Conservation (phyloP, 1,140 invertebrate genomes). For the Panagrolaimus sp. region DNA sequence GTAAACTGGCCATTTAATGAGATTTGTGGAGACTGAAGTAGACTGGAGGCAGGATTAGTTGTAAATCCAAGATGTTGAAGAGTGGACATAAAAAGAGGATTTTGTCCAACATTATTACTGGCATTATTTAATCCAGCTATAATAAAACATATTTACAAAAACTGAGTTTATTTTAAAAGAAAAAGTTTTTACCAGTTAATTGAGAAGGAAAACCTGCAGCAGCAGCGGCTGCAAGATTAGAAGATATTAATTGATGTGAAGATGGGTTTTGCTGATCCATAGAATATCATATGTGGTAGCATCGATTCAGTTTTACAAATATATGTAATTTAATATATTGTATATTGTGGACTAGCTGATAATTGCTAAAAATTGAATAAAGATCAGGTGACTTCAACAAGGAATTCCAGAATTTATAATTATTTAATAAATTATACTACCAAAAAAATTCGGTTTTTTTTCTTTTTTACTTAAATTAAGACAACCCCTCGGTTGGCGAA, state of each 20-base stretch:
- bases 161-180: neutral
- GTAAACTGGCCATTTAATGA: conserved; percentile 9
- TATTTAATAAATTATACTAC: too few relatives aligned
- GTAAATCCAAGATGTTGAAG: conserved; percentile 9
- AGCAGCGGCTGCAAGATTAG: conserved; percentile 1
- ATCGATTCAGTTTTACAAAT: too few relatives aligned
- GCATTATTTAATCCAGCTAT: conserved; percentile 13
- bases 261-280: conserved; percentile 12
- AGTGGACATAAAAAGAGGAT: neutral
- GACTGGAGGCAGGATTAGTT: neutral
- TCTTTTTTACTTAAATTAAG: too few relatives aligned
- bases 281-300: neutral
- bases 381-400: too few relatives aligned
- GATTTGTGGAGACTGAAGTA: neutral
- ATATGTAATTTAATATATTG: too few relatives aligned
- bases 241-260: conserved; percentile 1
- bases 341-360: too few relatives aligned
- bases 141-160: neutral
- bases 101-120: neutral
- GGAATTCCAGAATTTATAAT: too few relatives aligned
- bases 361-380: too few relatives aligned
- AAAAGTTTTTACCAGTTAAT: neutral
- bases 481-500: too few relatives aligned
- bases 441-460: too few relatives aligned
- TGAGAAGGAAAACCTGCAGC: neutral